Percentiles rank a stretch among this genome's conserved stretches.
Evolutionary conservation across 1,140 invertebrate species (phyloP).

Genomic region (Nephotettix cincticeps): DNA sequence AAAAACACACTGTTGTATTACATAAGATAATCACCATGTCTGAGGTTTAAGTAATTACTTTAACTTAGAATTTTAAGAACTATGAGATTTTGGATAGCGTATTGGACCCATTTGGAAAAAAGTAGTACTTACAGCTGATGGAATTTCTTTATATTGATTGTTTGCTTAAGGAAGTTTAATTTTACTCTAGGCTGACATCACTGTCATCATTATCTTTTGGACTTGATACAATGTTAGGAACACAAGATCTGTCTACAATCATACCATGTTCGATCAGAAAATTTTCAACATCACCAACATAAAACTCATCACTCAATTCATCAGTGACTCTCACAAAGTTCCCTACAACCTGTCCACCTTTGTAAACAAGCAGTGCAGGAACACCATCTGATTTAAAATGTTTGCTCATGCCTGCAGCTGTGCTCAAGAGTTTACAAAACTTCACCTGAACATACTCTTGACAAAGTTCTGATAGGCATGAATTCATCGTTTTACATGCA

Average conservation of each 20-base stretch:
- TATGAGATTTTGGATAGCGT: too few species aligned
- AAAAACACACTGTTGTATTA: too few species aligned
- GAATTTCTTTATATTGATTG: too few species aligned
- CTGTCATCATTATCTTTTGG: slow-evolving; percentile 18
- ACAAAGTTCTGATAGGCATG: slow-evolving; percentile 75
- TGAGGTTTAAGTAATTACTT: too few species aligned
- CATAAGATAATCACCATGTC: too few species aligned
- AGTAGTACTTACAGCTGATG: too few species aligned
- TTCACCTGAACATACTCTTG: slow-evolving; percentile 84
- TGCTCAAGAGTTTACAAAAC: slow-evolving; percentile 83
- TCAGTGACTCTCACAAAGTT: slow-evolving; percentile 89
- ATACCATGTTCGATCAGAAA: slow-evolving; percentile 86
- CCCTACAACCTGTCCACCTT: slow-evolving; percentile 84
- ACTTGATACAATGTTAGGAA: slow-evolving; percentile 46
- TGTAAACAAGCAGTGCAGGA: slow-evolving; percentile 90
- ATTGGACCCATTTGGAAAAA: too few species aligned
- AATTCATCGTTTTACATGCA: slow-evolving; percentile 85
- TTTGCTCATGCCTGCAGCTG: slow-evolving; percentile 50
- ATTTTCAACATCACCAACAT: slow-evolving; percentile 83
- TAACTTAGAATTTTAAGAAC: too few species aligned
- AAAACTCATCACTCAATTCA: slow-evolving; percentile 89
- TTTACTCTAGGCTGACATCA: slow-evolving; percentile 29
- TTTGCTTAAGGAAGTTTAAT: background rate
- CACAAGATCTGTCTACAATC: slow-evolving; percentile 63
- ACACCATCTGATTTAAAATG: slow-evolving; percentile 81